Conservation (phyloP, 2,113 vertebrate genomes). For the Polyodon spathula region DNA sequence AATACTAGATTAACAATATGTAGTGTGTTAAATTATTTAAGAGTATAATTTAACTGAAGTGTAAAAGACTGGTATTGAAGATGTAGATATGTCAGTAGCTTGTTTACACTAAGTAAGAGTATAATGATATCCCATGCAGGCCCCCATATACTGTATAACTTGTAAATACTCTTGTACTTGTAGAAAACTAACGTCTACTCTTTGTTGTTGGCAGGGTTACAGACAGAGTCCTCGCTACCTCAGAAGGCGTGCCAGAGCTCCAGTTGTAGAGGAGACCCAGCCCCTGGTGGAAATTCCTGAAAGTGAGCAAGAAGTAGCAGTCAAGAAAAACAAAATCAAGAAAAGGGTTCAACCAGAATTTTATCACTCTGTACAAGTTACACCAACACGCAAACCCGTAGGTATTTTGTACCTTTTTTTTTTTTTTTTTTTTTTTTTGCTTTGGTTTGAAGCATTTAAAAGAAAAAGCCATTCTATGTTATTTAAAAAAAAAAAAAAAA, state of each 20-base stretch:
- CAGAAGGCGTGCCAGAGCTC: constrained; percentile 64
- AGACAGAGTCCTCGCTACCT: constrained; percentile 84
- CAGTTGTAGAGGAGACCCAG: constrained; percentile 59
- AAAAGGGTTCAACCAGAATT: constrained; percentile 88
- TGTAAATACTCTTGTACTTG: no score
- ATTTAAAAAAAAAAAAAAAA: not conserved
- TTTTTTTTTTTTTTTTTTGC: constrained; percentile 7
- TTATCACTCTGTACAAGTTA: constrained; percentile 91
- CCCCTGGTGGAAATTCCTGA: constrained; percentile 69
- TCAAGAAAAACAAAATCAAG: constrained; percentile 82
- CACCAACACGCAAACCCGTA: constrained; percentile 84
- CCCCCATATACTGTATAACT: no score
- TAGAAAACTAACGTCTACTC: not conserved
- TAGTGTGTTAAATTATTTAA: no score
- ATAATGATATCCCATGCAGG: no score
- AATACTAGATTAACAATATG: no score
- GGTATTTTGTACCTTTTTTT: constrained; percentile 45
- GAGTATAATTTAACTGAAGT: no score
- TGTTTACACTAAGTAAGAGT: no score
- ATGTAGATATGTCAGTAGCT: no score
- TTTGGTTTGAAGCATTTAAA: not conserved
- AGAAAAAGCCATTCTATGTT: constrained; percentile 9
- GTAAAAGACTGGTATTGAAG: no score
- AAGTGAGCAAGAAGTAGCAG: constrained; percentile 70
- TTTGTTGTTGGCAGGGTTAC: constrained; percentile 60